Percentiles rank a stretch among this genome's conserved stretches.
Conservation (phyloP, 2,113 vertebrate species). For the Pituophis catenifer region DNA sequence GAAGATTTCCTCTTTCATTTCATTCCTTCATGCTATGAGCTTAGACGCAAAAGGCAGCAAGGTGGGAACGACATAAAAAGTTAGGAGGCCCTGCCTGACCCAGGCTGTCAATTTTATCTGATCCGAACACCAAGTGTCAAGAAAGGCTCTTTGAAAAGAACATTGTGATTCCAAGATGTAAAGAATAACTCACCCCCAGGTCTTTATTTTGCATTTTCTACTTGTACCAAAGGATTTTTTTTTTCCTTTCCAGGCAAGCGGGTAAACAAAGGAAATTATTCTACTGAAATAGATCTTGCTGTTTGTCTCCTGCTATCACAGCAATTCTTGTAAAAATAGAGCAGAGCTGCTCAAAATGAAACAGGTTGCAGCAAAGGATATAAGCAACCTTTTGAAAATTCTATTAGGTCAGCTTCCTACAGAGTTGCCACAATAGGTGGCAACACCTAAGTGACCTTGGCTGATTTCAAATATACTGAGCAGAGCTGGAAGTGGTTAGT, state of each 20-base stretch:
- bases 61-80: not conserved
- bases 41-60: not conserved
- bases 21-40: not conserved
- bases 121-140: constrained; percentile 20
- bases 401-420: not conserved
- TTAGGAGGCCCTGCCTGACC: constrained; percentile 2
- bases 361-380: not conserved
- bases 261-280: constrained; percentile 17
- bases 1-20: not conserved
- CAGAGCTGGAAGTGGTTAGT: not conserved
- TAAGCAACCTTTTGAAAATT: not conserved
- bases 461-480: not conserved
- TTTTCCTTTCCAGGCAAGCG: not conserved
- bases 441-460: not conserved
- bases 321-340: not conserved
- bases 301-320: not conserved
- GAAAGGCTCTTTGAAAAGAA: not conserved
- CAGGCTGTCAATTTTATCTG: not conserved
- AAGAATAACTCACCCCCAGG: not conserved
- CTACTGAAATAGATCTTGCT: not conserved
- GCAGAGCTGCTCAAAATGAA: not conserved
- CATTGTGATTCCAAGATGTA: not conserved
- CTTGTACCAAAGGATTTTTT: not conserved
- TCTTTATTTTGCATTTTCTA: constrained; percentile 18
- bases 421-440: not conserved